Evolutionary conservation across 2,113 vertebrate genomes (phyloP).

Genomic region (Otis tarda): DNA sequence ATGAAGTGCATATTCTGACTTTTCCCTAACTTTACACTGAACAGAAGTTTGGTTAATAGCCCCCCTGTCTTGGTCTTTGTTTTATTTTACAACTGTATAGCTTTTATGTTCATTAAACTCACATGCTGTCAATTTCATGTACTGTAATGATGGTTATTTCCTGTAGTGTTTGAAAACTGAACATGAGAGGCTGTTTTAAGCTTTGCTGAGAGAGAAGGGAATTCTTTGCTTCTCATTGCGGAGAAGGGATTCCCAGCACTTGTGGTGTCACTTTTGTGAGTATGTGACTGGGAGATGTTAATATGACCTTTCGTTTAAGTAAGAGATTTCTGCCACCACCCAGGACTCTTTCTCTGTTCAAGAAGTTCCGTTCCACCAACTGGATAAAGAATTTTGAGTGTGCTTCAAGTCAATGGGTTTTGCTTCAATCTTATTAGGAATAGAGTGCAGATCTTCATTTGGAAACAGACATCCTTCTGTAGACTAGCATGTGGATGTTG

Average conservation of each 20-base stretch:
- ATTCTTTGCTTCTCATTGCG: background rate
- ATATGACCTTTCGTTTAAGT: constrained; percentile 44
- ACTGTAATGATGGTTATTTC: background rate
- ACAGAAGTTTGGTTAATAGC: background rate
- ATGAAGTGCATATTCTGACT: background rate
- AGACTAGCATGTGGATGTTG: background rate
- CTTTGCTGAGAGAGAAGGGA: background rate
- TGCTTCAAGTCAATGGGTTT: background rate
- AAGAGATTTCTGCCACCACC: constrained; percentile 37
- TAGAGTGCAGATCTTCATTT: background rate
- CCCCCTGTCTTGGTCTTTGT: background rate
- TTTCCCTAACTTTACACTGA: background rate
- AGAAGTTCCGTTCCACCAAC: background rate
- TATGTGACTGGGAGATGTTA: constrained; percentile 35
- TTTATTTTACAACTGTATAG: background rate
- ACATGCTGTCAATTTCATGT: background rate
- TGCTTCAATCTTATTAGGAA: background rate
- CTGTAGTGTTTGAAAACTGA: constrained; percentile 9
- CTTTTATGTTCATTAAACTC: background rate
- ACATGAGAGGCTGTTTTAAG: background rate
- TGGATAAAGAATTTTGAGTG: constrained; percentile 1
- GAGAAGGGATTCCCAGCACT: background rate
- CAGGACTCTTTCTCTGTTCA: constrained; percentile 10
- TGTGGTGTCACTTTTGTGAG: background rate
- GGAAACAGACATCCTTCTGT: background rate